Evolutionary conservation across 1,140 invertebrate genomes (phyloP).

Genomic region (Parasteatoda tepidariorum): DNA sequence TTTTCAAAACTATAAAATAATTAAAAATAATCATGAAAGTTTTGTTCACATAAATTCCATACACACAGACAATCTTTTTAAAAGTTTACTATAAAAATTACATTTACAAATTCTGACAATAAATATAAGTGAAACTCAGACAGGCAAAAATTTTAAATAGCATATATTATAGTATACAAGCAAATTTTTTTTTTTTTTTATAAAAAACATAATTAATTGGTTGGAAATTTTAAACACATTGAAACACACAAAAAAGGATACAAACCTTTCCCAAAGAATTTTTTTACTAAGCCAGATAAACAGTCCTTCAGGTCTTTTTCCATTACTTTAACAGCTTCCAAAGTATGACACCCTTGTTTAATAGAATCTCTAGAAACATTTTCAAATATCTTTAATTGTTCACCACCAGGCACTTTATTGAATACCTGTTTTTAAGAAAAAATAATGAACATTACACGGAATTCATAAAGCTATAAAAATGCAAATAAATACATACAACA

Average conservation of each 20-base stretch:
- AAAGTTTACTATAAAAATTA: no score
- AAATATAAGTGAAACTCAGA: no score
- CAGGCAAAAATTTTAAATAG: no score
- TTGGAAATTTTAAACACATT: not conserved
- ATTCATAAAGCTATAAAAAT: not conserved
- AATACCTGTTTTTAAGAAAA: conserved; percentile 56
- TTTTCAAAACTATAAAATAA: no score
- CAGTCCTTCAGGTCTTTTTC: conserved; percentile 87
- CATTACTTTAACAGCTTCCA: conserved; percentile 88
- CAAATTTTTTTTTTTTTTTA: no score
- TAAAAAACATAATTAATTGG: no score
- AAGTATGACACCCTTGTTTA: conserved; percentile 88
- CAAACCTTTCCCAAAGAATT: conserved; percentile 84
- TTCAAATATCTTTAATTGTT: conserved; percentile 68
- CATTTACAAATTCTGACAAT: no score
- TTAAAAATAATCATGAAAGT: no score
- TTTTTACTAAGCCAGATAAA: conserved; percentile 79
- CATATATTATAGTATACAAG: no score
- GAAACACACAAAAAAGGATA: not conserved
- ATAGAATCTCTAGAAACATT: conserved; percentile 74
- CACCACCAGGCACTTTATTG: conserved; percentile 62
- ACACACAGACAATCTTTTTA: no score
- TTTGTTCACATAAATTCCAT: no score
- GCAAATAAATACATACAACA: not conserved
- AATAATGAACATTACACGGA: not conserved